Evolutionary conservation across 2,113 vertebrate species (phyloP).

Genomic region (Perca fluviatilis): DNA sequence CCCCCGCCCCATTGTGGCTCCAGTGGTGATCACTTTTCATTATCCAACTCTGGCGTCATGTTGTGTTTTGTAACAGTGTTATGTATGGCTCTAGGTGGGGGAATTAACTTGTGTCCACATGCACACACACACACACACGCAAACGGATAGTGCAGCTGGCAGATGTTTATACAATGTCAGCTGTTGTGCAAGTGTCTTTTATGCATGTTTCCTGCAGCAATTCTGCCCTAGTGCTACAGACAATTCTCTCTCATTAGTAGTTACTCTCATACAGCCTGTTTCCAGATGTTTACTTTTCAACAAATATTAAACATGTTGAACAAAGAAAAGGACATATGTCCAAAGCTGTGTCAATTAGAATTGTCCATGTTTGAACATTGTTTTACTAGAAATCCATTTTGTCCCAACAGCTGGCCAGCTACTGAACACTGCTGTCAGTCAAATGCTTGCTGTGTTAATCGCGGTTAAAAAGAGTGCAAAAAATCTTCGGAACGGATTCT

Average conservation of each 20-base stretch:
- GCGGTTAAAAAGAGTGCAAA: constrained; percentile 3
- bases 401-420: background rate
- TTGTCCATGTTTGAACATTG: too few species aligned
- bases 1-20: constrained; percentile 19
- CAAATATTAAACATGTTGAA: background rate
- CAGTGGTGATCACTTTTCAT: constrained; percentile 48
- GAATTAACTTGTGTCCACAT: constrained; percentile 37
- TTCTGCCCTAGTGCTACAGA: constrained; percentile 15
- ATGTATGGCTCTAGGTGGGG: constrained; percentile 58
- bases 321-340: background rate
- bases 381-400: background rate
- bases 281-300: background rate
- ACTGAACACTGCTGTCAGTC: constrained; percentile 27
- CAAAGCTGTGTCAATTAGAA: background rate
- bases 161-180: constrained; percentile 15
- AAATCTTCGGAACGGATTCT: background rate
- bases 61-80: constrained; percentile 68
- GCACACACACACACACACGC: constrained; percentile 14
- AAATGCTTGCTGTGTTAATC: constrained; percentile 18
- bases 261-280: background rate
- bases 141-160: constrained; percentile 14
- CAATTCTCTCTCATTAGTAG: background rate
- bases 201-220: constrained; percentile 14
- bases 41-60: constrained; percentile 40
- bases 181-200: background rate